A percentile compares a stretch with the other conserved stretches of the same genome.
phyloP scores from a whole-genome alignment of 2,113 vertebrate genomes.

The Sisor rabdophorus region DNA sequence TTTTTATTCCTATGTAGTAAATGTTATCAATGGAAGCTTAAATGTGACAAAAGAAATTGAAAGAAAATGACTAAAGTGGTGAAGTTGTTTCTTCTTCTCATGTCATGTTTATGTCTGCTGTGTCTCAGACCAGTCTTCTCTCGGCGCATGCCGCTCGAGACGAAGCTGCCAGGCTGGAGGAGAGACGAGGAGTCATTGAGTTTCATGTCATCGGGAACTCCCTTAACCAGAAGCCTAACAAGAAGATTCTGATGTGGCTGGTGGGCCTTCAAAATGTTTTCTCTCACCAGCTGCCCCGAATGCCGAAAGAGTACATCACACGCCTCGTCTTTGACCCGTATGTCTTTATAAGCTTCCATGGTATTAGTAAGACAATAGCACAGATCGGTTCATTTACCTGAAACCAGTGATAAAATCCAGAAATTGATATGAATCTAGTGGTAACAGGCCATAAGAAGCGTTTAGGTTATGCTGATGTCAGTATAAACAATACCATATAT shows the following conservation, averaged over 20 bases:
- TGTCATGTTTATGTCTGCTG: not conserved
- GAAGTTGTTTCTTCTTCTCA: not conserved
- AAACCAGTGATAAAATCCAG: not conserved
- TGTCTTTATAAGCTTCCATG: constrained; percentile 54
- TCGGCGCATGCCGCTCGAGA: constrained; percentile 93
- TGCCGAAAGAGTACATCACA: constrained; percentile 99
- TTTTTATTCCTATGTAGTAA: not conserved
- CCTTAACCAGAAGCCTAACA: constrained; percentile 94
- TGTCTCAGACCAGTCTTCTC: constrained; percentile 83
- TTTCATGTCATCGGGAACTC: constrained; percentile 97
- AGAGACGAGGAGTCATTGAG: constrained; percentile 92
- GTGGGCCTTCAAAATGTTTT: constrained; percentile 97
- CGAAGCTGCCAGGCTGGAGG: constrained; percentile 89
- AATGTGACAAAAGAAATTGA: not conserved
- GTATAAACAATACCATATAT: not conserved
- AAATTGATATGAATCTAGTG: not conserved
- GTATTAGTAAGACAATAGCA: not conserved
- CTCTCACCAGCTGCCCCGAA: constrained; percentile 95
- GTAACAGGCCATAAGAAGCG: not conserved
- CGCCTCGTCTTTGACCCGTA: constrained; percentile 96
- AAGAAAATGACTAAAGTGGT: not conserved
- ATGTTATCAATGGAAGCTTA: not conserved
- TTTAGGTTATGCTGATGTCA: not conserved
- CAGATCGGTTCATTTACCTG: not conserved
- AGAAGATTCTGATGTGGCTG: constrained; percentile 97